These are phyloP conservation scores for Neosilurus hyrtlii DNA, from an alignment of 2,797 vertebrate species.

Conservation along the genomic window DNA sequence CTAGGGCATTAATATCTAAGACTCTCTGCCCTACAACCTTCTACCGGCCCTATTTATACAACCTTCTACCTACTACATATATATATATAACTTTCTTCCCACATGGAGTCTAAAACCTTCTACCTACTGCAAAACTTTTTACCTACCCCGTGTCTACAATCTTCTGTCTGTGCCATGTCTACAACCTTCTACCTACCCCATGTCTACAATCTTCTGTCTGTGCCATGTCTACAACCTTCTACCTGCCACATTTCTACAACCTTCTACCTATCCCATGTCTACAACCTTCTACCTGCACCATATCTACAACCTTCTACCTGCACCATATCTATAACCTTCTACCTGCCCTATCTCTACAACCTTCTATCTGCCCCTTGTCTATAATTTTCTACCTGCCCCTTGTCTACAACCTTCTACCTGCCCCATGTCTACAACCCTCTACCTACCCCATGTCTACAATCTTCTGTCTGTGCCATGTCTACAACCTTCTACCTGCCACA, in stretches of 20 bases:
- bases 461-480: neutral
- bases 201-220: neutral
- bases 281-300: neutral
- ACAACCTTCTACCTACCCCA: neutral
- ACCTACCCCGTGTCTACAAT: too few species aligned
- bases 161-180: too few species aligned
- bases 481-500: neutral
- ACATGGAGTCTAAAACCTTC: neutral
- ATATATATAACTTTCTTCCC: neutral
- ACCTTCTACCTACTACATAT: too few species aligned
- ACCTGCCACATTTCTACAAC: neutral
- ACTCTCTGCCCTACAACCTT: neutral
- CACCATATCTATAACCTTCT: neutral
- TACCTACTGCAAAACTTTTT: neutral
- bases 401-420: neutral
- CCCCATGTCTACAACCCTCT: neutral
- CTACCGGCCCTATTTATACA: neutral
- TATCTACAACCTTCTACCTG: neutral
- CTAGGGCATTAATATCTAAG: too few species aligned
- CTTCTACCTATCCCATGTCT: neutral
- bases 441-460: neutral
- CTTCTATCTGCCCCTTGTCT: neutral
- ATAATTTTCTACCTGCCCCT: neutral
- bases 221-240: neutral
- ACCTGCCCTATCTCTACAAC: neutral